phyloP scores from a whole-genome alignment of 2,888 invertebrate species.

The Bruchidius siliquastri region DNA sequence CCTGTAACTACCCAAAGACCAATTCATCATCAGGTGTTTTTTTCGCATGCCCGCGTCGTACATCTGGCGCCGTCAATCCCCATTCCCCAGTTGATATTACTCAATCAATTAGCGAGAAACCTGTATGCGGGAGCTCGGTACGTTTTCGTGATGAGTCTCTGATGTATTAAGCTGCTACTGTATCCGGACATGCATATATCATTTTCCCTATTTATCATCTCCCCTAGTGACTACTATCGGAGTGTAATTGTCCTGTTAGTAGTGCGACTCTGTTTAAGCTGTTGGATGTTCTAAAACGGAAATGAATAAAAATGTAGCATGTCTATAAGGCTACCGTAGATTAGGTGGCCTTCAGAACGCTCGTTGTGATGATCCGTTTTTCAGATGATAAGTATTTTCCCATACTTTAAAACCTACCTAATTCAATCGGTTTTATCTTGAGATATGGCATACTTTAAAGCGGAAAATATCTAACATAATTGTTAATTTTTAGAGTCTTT shows the following conservation, averaged over 20 bases:
- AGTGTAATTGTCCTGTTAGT: neutral
- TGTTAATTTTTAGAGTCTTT: neutral
- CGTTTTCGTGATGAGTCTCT: neutral
- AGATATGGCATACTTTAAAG: no score
- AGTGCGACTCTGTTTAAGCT: neutral
- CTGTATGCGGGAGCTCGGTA: neutral
- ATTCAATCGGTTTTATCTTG: no score
- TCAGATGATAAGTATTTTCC: no score
- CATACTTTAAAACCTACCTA: no score
- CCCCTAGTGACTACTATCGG: neutral
- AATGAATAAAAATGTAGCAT: no score
- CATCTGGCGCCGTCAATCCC: neutral
- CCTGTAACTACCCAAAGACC: neutral
- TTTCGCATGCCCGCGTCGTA: neutral
- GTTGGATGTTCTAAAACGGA: no score
- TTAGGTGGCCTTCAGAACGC: no score
- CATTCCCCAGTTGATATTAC: neutral
- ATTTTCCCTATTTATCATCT: neutral
- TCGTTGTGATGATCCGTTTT: no score
- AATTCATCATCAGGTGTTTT: neutral
- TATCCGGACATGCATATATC: neutral
- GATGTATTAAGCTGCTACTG: neutral
- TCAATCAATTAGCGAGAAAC: neutral
- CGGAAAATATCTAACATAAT: neutral
- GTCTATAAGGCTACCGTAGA: no score